Percentiles rank a stretch among this genome's conserved stretches.
Evolutionary conservation across 2,797 vertebrate species (phyloP).

Genomic region (Thripadectes ignobilis): DNA sequence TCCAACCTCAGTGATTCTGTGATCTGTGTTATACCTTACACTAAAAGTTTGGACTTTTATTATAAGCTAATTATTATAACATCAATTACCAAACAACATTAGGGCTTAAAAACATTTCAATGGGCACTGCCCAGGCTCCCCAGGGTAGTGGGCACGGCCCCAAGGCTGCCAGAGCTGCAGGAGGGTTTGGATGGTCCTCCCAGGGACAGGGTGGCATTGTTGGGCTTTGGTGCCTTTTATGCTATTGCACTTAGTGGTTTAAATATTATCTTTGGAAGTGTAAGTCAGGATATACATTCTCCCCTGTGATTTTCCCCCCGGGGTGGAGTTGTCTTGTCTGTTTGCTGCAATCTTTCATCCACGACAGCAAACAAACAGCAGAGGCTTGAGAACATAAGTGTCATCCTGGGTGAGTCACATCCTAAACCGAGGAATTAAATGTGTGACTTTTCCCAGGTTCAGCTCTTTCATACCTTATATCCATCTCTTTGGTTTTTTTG

Average conservation of each 20-base stretch:
- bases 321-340: neutral
- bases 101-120: neutral
- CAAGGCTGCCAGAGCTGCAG: neutral
- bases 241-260: neutral
- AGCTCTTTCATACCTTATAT: neutral
- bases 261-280: neutral
- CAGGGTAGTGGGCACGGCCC: neutral
- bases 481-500: neutral
- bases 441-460: neutral
- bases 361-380: neutral
- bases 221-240: neutral
- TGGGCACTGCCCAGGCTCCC: neutral
- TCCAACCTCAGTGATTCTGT: neutral
- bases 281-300: neutral
- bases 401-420: neutral
- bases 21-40: neutral
- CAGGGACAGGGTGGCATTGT: neutral
- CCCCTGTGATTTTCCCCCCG: neutral
- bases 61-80: neutral
- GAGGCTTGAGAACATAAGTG: neutral
- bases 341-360: neutral
- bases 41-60: neutral
- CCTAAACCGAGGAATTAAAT: neutral
- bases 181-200: neutral
- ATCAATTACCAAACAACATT: neutral